These are phyloP conservation scores for Periparus ater DNA, from an alignment of 2,797 vertebrate genomes.

Conservation along the genomic window DNA sequence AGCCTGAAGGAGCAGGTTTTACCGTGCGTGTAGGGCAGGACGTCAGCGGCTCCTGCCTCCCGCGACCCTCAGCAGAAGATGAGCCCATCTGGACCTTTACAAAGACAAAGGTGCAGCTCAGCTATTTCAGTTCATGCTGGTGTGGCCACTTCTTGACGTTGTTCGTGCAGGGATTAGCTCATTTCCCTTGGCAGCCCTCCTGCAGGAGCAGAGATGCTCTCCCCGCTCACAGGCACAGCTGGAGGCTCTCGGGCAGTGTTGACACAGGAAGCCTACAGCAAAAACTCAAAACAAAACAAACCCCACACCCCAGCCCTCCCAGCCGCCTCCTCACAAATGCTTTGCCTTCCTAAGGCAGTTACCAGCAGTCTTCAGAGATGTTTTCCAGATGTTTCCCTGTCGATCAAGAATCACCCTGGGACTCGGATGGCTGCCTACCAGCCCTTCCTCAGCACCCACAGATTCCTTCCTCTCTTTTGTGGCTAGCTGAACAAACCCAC, in stretches of 20 bases:
- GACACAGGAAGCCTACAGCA: neutral
- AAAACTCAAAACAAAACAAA: neutral
- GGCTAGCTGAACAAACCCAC: neutral
- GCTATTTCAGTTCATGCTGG: neutral
- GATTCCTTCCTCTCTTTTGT: too few species aligned
- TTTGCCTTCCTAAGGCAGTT: neutral
- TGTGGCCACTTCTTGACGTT: neutral
- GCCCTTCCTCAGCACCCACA: neutral
- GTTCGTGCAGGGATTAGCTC: neutral
- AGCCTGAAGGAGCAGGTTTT: neutral
- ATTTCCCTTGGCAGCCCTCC: neutral
- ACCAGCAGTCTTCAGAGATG: neutral
- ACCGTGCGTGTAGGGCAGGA: fast-evolving
- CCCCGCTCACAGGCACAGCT: fast-evolving
- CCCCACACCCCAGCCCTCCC: neutral
- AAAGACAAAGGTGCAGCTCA: neutral
- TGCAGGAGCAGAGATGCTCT: neutral
- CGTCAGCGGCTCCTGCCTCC: neutral
- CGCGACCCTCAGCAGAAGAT: fast-evolving
- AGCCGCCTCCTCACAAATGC: neutral
- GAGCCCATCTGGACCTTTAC: neutral
- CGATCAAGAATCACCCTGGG: neutral
- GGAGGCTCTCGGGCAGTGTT: neutral
- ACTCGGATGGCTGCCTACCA: neutral
- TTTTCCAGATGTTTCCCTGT: neutral